phyloP scores from a whole-genome alignment of 1,140 invertebrate species.

The Lordiphosa mommai region DNA sequence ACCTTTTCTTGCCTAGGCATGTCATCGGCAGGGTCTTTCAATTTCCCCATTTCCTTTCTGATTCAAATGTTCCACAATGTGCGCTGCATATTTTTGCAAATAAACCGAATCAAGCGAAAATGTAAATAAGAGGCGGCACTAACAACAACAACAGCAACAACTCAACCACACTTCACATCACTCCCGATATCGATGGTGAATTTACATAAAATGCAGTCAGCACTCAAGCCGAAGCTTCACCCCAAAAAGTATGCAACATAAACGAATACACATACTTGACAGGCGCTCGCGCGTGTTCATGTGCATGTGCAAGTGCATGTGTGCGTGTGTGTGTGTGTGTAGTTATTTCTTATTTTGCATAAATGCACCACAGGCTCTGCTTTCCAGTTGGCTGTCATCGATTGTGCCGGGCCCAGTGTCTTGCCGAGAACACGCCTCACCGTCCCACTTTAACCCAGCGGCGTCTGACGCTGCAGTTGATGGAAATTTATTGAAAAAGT shows the following conservation, averaged over 20 bases:
- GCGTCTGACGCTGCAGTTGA: conserved; percentile 46
- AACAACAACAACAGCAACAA: conserved; percentile 17
- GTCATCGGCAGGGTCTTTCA: conserved; percentile 40
- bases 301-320: neutral
- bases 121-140: conserved; percentile 68
- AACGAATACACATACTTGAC: conserved; percentile 27
- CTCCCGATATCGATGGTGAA: conserved; percentile 42
- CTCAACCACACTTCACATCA: conserved; percentile 20
- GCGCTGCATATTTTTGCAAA: conserved; percentile 60
- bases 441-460: neutral
- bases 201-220: conserved; percentile 66
- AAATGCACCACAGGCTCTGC: conserved; percentile 72
- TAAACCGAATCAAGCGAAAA: conserved; percentile 77
- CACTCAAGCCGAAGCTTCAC: conserved; percentile 10
- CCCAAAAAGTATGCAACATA: conserved; percentile 53
- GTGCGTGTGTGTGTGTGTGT: conserved; percentile 28
- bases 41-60: conserved; percentile 21
- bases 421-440: conserved; percentile 46
- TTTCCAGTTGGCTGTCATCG: conserved; percentile 73
- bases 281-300: conserved; percentile 41
- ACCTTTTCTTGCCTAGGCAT: conserved; percentile 39
- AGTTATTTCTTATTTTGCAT: conserved; percentile 77
- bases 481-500: conserved; percentile 76
- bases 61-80: neutral
- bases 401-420: conserved; percentile 59